These are phyloP conservation scores for Harpagifer antarcticus DNA, from an alignment of 2,797 vertebrate genomes.

Conservation along the genomic window DNA sequence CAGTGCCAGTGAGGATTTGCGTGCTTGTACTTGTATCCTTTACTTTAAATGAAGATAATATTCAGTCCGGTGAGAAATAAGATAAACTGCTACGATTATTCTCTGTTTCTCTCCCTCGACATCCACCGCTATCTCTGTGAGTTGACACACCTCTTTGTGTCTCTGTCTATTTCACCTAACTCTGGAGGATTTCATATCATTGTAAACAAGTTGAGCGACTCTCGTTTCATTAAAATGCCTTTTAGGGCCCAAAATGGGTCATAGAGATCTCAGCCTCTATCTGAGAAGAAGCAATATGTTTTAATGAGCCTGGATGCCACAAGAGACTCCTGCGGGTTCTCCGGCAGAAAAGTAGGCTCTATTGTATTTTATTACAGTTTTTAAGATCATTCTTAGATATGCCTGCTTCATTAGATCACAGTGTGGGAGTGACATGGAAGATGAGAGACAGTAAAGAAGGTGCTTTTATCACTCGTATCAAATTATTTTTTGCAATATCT, in stretches of 20 bases:
- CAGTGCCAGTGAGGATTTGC: background rate
- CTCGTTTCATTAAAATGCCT: constrained; percentile 53
- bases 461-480: constrained; percentile 8
- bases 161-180: constrained; percentile 9
- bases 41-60: constrained; percentile 23
- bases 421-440: constrained; percentile 38
- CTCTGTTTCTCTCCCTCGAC: background rate
- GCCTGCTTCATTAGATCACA: constrained; percentile 58
- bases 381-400: constrained; percentile 66
- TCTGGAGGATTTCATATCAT: constrained; percentile 22
- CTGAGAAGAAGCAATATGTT: constrained; percentile 60
- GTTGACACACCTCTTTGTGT: constrained; percentile 39
- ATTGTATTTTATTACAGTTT: constrained; percentile 71
- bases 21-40: constrained; percentile 10
- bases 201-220: constrained; percentile 55
- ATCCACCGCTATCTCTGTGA: constrained; percentile 7
- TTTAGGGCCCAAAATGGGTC: constrained; percentile 62
- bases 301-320: constrained; percentile 72
- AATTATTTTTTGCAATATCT: constrained; percentile 23
- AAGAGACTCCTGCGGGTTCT: constrained; percentile 48
- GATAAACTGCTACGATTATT: constrained; percentile 25
- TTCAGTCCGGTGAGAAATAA: constrained; percentile 25
- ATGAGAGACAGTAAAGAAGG: constrained; percentile 42
- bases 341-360: constrained; percentile 47
- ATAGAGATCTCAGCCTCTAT: constrained; percentile 45